Conservation (phyloP, 2,888 invertebrate species). For the Junonia oenone region DNA sequence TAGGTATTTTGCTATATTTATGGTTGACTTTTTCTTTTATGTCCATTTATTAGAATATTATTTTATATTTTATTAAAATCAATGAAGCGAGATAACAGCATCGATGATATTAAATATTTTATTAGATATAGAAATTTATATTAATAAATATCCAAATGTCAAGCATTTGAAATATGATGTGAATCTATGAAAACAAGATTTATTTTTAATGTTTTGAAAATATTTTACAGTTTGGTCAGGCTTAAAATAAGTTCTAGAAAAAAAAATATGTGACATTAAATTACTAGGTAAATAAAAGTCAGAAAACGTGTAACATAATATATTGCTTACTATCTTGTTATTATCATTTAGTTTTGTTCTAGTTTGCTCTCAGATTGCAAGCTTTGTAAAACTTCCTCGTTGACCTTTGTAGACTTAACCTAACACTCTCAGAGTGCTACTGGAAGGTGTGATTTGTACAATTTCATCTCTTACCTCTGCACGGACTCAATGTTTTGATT, state of each 20-base stretch:
- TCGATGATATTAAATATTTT: neutral
- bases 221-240: no score
- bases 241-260: neutral
- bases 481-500: neutral
- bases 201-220: no score
- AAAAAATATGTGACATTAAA: no score
- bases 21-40: neutral
- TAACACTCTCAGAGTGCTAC: conserved; percentile 13
- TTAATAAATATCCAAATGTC: neutral
- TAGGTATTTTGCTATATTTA: neutral
- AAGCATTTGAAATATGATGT: no score
- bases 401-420: conserved; percentile 22
- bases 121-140: neutral
- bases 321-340: neutral
- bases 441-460: conserved; percentile 21
- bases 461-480: conserved; percentile 18
- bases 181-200: no score
- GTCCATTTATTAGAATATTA: neutral
- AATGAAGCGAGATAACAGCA: neutral
- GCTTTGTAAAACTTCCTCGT: conserved; percentile 24
- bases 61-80: neutral
- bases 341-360: neutral
- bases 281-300: no score
- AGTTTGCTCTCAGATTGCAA: neutral
- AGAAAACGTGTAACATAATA: no score